Evolutionary conservation across 1,140 invertebrate species (phyloP), one percentile per base, ranked within the genome.

Genomic region (Mesaphorura yosii): DNA sequence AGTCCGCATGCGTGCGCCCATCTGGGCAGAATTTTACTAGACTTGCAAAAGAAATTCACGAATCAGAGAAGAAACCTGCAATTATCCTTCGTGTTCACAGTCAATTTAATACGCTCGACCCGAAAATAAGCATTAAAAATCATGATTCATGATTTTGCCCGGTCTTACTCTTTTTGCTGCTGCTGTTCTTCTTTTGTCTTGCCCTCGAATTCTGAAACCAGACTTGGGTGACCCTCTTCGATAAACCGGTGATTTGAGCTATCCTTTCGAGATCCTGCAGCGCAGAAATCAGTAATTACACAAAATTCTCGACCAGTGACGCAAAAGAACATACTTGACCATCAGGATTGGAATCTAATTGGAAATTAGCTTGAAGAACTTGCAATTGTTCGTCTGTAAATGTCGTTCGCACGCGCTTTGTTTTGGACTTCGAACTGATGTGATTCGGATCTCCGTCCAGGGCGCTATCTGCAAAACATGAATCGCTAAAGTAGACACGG

Each of bases 141-240:
- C 5, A 6, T 14, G 15, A 10, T 48, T n/a, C n/a, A n/a, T 48
- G n/a, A 34, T 34, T 12, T 48, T 12, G 15, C 12, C 7, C 31
- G 44, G 14, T 20, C 47, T 56, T 53, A 56, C 58, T 53, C 51
- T 57, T 53, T 48, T 60, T 56, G n/a, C 31, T 20, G 20, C 39
- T 59, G 44, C 48, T 59, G 40, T 88, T 85, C 68, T 98, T 98
- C 79, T 98, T 98, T 69, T 98, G 93, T 37, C 95, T 72, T 7
- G 95, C 95, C 57, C 95, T 78, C 23, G 91, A 95, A 73, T 98
- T 98, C 72, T 96, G 91, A 72, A 97, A 97, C 94, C 94, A 98
- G 31, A 98, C 95, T 77, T 99, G 80, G 1, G 79, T 82, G 2
- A 82, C 80, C 37, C 80, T 64, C 66, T 82, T 82, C 61, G 74